A percentile compares a stretch with the other conserved stretches of the same genome.
Evolutionary conservation across 2,888 invertebrate genomes (phyloP).

Genomic region (Harpagoxenus sublaevis): DNA sequence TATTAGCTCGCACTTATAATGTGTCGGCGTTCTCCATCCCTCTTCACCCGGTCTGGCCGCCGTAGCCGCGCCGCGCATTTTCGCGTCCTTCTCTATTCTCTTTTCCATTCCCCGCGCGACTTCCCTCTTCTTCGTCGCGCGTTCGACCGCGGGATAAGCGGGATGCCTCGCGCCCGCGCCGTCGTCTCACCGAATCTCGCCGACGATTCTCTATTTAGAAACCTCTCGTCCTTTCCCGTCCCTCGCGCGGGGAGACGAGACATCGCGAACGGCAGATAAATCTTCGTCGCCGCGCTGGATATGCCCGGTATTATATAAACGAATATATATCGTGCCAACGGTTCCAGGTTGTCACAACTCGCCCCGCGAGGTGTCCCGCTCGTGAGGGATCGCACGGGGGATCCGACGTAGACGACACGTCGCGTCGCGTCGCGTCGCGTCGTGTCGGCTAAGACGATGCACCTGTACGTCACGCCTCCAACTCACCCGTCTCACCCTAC

Average conservation of each 20-base stretch:
- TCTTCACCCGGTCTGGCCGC: neutral
- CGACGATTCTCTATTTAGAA: constrained; percentile 74
- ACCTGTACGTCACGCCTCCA: constrained; percentile 46
- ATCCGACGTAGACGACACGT: constrained; percentile 14
- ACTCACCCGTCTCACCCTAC: constrained; percentile 19
- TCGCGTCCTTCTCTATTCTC: constrained; percentile 19
- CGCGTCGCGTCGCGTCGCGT: too few species aligned
- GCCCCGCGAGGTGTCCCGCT: constrained; percentile 14
- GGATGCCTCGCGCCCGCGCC: constrained; percentile 33
- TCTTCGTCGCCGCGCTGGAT: constrained; percentile 55
- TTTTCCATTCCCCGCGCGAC: too few species aligned
- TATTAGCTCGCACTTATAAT: constrained; percentile 60
- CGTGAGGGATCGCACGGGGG: constrained; percentile 22
- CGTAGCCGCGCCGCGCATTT: neutral
- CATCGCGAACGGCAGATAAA: constrained; percentile 58
- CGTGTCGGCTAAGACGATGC: constrained; percentile 33
- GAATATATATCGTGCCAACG: constrained; percentile 59
- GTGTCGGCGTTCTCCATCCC: constrained; percentile 35
- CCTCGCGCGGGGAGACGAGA: constrained; percentile 35
- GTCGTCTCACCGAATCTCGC: constrained; percentile 67
- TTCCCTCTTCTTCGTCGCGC: neutral
- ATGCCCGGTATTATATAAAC: constrained; percentile 61
- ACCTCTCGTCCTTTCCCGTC: constrained; percentile 63
- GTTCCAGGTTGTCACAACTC: constrained; percentile 56
- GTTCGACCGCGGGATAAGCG: neutral